Evolutionary conservation across 2,797 vertebrate genomes (phyloP).

Genomic region (Platalea minor): DNA sequence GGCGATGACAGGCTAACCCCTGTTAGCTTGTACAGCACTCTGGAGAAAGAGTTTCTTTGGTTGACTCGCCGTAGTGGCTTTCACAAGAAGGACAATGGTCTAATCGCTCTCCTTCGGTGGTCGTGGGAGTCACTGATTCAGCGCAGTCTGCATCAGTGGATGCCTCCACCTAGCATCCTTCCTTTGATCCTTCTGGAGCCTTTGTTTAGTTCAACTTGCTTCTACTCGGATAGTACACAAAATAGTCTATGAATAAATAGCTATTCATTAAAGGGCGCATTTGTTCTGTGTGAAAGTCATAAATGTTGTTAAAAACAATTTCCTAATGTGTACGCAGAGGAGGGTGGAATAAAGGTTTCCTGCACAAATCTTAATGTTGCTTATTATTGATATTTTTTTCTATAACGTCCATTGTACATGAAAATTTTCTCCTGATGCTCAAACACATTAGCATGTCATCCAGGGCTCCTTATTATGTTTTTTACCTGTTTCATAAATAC

Average conservation of each 20-base stretch:
- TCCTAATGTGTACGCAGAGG: neutral
- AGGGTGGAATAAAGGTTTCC: neutral
- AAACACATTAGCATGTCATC: neutral
- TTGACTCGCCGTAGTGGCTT: neutral
- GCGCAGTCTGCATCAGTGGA: fast-evolving
- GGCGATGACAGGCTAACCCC: neutral
- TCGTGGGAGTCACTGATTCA: fast-evolving
- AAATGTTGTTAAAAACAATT: neutral
- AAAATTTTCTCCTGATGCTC: neutral
- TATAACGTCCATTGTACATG: neutral
- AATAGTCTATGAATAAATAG: neutral
- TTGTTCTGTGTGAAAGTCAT: neutral
- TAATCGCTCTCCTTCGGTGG: neutral
- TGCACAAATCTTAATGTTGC: neutral
- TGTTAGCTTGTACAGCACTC: too few relatives aligned
- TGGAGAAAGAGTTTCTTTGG: neutral
- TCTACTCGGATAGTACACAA: neutral
- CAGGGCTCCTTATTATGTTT: neutral
- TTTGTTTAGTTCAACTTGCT: neutral
- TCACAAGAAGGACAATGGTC: neutral
- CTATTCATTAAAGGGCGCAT: neutral
- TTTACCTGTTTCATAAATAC: neutral
- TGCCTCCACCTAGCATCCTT: neutral
- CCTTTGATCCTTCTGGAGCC: neutral
- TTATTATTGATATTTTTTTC: neutral